Percentiles rank a stretch among this genome's conserved stretches.
These are phyloP conservation scores for Percopsis transmontana DNA, from an alignment of 2,113 vertebrate species.

Conservation along the genomic window DNA sequence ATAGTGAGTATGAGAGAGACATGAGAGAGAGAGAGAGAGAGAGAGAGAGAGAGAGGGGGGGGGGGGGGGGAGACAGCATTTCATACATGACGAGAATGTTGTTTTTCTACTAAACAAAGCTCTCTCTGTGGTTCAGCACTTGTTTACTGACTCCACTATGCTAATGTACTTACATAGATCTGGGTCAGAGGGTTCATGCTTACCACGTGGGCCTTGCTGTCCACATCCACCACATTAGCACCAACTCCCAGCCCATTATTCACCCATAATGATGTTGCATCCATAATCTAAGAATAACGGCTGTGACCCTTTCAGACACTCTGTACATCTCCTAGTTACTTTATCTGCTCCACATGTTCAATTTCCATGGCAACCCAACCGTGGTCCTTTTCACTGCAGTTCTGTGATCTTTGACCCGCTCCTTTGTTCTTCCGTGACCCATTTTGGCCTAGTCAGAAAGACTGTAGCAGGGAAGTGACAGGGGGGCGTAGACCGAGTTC, in stretches of 20 bases:
- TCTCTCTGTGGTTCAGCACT: constrained; percentile 41
- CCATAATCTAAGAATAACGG: constrained; percentile 46
- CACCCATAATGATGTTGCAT: constrained; percentile 53
- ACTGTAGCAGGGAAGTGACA: neutral
- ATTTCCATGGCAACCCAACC: constrained; percentile 43
- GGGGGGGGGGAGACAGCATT: neutral
- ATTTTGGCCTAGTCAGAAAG: constrained; percentile 22
- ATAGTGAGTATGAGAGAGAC: too few species aligned
- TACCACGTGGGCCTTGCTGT: constrained; percentile 36
- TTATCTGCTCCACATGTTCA: constrained; percentile 6
- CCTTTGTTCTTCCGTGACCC: constrained; percentile 28
- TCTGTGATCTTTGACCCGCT: constrained; percentile 26
- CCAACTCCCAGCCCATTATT: constrained; percentile 43
- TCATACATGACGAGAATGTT: constrained; percentile 39
- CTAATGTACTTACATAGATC: constrained; percentile 56
- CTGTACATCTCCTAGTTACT: constrained; percentile 27
- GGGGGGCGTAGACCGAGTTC: neutral
- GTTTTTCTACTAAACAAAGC: constrained; percentile 40
- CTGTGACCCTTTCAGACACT: constrained; percentile 33
- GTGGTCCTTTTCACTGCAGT: neutral
- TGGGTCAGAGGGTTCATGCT: constrained; percentile 60
- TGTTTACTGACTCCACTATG: constrained; percentile 52
- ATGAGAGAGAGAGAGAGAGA: constrained; percentile 11
- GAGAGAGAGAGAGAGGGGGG: constrained; percentile 15
- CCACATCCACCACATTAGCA: constrained; percentile 24